Evolutionary conservation across 2,888 invertebrate species (phyloP).

Genomic region (Piscicola geometra): DNA sequence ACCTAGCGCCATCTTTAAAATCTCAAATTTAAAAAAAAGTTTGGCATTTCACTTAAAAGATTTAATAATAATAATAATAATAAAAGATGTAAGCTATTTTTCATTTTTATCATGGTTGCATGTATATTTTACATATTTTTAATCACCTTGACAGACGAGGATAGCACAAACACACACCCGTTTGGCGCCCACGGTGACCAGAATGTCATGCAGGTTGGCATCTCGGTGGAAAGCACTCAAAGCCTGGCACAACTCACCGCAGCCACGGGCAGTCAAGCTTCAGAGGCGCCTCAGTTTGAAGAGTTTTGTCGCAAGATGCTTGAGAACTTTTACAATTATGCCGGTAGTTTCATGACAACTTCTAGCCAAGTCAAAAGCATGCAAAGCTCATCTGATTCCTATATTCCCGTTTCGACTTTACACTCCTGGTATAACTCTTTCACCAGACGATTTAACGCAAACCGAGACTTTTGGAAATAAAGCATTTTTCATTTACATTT

Average conservation of each 20-base stretch:
- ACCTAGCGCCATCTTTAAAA: conserved; percentile 94
- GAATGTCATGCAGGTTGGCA: conserved; percentile 87
- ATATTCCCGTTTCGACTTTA: conserved; percentile 78
- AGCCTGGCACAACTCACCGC: conserved; percentile 60
- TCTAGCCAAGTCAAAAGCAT: conserved; percentile 69
- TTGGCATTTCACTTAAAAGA: not conserved
- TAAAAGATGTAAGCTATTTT: not conserved
- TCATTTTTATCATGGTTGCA: not conserved
- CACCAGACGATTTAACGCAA: conserved; percentile 76
- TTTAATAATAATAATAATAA: conserved; percentile 3
- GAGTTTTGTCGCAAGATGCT: conserved; percentile 79
- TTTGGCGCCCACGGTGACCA: conserved; percentile 35
- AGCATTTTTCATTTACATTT: conserved; percentile 21
- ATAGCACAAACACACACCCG: conserved; percentile 30
- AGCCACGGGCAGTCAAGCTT: conserved; percentile 48
- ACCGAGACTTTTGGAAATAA: conserved; percentile 85
- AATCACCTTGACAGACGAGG: conserved; percentile 8
- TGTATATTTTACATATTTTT: not conserved
- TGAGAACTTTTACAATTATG: conserved; percentile 84
- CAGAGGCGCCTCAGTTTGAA: conserved; percentile 55
- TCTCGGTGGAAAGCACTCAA: conserved; percentile 74
- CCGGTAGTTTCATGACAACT: conserved; percentile 78
- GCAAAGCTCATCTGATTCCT: conserved; percentile 72
- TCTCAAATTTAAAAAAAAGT: conserved; percentile 64
- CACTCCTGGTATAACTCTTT: conserved; percentile 93